Percentiles rank a stretch among this genome's conserved stretches.
Evolutionary conservation across 1,140 invertebrate species (phyloP).

Genomic region (Piezodorus guildinii): DNA sequence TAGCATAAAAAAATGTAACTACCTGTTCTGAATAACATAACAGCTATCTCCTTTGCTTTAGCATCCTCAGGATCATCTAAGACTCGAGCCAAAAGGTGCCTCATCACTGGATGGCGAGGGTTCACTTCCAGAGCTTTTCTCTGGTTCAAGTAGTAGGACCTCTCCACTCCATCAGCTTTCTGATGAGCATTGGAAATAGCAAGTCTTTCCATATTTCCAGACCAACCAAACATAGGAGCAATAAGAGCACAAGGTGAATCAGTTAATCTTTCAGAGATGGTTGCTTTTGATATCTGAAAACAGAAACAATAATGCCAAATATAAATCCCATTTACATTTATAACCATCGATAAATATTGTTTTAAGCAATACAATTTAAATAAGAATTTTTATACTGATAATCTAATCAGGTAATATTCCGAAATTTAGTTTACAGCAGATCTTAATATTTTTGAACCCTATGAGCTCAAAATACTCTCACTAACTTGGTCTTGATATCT

Average conservation of each 20-base stretch:
- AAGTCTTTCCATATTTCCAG: slow-evolving; percentile 97
- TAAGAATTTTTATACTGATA: too few species aligned
- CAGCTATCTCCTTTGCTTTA: slow-evolving; percentile 73
- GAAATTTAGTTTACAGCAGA: too few species aligned
- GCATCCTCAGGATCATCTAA: slow-evolving; percentile 66
- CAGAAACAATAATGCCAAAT: too few species aligned
- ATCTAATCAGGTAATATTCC: too few species aligned
- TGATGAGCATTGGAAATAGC: slow-evolving; percentile 94
- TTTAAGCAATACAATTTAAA: too few species aligned
- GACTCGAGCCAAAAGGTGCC: slow-evolving; percentile 76
- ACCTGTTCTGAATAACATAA: slow-evolving; percentile 80
- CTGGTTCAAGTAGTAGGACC: slow-evolving; percentile 84
- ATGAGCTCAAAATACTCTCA: too few species aligned
- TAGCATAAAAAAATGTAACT: background rate
- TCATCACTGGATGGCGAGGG: slow-evolving; percentile 89
- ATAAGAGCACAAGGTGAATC: slow-evolving; percentile 92
- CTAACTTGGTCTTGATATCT: too few species aligned
- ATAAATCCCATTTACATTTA: too few species aligned
- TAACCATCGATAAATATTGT: too few species aligned
- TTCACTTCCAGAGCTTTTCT: slow-evolving; percentile 98
- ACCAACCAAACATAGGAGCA: slow-evolving; percentile 95
- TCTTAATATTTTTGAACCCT: too few species aligned
- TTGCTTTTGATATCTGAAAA: slow-evolving; percentile 59
- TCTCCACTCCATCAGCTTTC: slow-evolving; percentile 84
- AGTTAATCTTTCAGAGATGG: slow-evolving; percentile 79